Base-by-base conservation (phyloP, 2,888 invertebrate species). In the Dyspetes luteomarginatus region DNA sequence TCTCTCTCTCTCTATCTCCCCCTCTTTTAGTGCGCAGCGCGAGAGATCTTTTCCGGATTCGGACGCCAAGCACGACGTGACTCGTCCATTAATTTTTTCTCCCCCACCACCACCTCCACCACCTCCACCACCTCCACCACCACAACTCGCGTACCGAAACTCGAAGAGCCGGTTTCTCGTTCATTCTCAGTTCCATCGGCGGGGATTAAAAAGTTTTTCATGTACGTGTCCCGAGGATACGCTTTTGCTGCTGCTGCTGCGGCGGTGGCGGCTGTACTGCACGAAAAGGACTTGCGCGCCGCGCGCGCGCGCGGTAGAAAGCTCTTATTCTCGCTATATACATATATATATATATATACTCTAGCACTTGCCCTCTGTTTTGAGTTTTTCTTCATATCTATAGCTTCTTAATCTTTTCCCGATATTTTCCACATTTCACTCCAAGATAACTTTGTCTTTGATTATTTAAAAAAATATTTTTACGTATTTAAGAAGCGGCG, bases 31-130 rank as follows among this genome's bases (percentile, higher is more conserved):
- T 17, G 36, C 43, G 50, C 17, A 24, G 24, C 60, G 28, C 30
- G n/a, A 56, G 76, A 77, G 30, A 56, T 77, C 81, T 81, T 76
- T 81, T 81, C 81, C 81, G 81, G 73, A 81, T 81, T 77, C 77
- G 62, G 30, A 58, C 26, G 62, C 41, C 62, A 56, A 77, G 72
- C 62, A 19, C 55, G 56, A 60, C 62, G 43, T 58, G 55, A 9
- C 36, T 9, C 36, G 17, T 0, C 2, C 22, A 15, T 65, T 55
- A 45, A 22, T 50, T 30, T 64, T 41, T 45, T 50, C 60, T 45
- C 36, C n/a, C 64, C 43, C 65, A 43, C 3, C 3, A 2, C 24
- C n/a, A 9, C 52, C 24, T 12, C 3, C 24, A 12, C 45, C 19
- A 30, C 52, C 24, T 36, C 24, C 26, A 15, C 26, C 9, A n/a